Evolutionary conservation across 35 echinoderm and acorn worm genomes (phyloP).

Genomic region (Diadema setosum): DNA sequence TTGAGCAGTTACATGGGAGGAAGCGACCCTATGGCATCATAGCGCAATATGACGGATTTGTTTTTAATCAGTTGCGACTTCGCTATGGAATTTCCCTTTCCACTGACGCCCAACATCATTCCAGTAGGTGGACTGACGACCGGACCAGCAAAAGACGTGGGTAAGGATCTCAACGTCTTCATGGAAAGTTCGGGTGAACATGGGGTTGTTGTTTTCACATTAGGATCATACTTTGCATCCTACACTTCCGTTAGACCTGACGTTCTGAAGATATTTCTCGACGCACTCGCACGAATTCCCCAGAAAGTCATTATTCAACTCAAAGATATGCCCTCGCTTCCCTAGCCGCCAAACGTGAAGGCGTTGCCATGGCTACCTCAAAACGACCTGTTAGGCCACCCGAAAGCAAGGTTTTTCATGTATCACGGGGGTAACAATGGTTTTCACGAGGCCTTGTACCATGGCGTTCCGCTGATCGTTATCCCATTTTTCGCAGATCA

Average conservation of each 20-base stretch:
- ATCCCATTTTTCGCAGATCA: conserved; percentile 50
- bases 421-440: conserved; percentile 39
- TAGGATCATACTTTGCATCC: background rate
- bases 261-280: background rate
- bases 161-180: background rate
- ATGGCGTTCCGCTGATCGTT: conserved; percentile 32
- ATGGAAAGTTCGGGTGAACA: background rate
- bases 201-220: background rate
- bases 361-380: background rate
- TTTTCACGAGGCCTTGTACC: conserved; percentile 20
- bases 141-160: background rate
- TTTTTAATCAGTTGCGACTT: background rate
- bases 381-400: background rate
- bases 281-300: background rate
- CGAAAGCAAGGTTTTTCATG: conserved; percentile 5
- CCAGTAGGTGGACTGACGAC: background rate
- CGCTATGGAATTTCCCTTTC: background rate
- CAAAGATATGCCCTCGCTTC: background rate
- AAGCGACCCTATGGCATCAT: too few relatives aligned
- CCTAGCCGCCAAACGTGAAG: background rate
- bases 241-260: background rate
- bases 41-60: background rate
- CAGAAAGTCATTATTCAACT: background rate
- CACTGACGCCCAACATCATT: background rate
- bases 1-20: too few relatives aligned